These are phyloP conservation scores for Cenopis cana DNA, from an alignment of 2,888 invertebrate genomes.

Conservation along the genomic window DNA sequence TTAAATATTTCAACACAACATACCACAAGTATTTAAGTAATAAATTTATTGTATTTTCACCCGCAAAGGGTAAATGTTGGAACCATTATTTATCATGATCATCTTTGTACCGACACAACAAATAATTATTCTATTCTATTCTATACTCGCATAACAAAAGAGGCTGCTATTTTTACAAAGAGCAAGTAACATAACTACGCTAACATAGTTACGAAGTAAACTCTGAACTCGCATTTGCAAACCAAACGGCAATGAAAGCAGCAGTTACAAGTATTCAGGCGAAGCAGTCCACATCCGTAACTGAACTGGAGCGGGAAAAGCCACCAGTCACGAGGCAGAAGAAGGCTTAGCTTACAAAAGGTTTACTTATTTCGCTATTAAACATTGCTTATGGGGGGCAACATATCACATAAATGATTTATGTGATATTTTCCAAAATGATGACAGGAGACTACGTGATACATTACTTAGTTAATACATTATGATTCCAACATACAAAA, in stretches of 20 bases:
- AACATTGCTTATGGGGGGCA: neutral
- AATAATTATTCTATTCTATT: too few relatives aligned
- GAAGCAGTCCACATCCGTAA: slow-evolving; percentile 36
- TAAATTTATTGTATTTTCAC: too few relatives aligned
- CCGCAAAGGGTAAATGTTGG: too few relatives aligned
- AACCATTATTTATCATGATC: too few relatives aligned
- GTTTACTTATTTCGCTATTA: neutral
- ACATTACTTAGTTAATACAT: too few relatives aligned
- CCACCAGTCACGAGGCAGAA: slow-evolving; percentile 29
- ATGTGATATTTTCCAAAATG: too few relatives aligned
- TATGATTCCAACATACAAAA: too few relatives aligned
- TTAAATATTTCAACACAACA: too few relatives aligned
- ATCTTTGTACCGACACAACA: too few relatives aligned
- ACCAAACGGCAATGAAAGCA: slow-evolving; percentile 36
- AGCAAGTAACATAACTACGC: slow-evolving; percentile 2
- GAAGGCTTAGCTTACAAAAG: slow-evolving; percentile 1
- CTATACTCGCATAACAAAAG: too few relatives aligned
- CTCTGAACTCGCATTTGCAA: slow-evolving; percentile 30
- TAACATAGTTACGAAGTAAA: slow-evolving; percentile 1
- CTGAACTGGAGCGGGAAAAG: slow-evolving; percentile 27
- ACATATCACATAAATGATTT: too few relatives aligned
- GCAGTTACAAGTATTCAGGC: slow-evolving; percentile 40
- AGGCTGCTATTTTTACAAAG: neutral
- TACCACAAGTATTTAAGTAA: too few relatives aligned
- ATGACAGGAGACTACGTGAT: neutral